Base-by-base conservation (phyloP, 2,113 vertebrate species). In the Arizona elegans region DNA sequence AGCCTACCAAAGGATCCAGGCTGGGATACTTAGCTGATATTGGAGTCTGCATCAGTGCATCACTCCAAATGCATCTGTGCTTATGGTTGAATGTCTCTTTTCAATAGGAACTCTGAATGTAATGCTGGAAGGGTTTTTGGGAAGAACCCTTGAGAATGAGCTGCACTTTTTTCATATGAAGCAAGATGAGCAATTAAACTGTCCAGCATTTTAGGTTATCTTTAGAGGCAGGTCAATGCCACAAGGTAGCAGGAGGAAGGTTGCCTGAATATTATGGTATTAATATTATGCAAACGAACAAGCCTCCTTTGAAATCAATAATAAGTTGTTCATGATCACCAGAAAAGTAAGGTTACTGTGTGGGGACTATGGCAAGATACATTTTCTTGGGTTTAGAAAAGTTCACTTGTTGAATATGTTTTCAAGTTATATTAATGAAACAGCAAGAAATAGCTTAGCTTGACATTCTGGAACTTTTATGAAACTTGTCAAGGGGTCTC, bases 261-360 rank as follows among this genome's bases (percentile, higher is more conserved):
- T 12, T 86, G 88, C 70, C 88, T 62, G 43, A 55, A 90, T 62
- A 90, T 90, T 86, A 93, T 93, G 88, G 88, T 55, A 62, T 86
- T 89, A 86, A 86, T 93, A 59, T 86, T 85, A 92, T 93, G 88
- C 53, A 93, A 93, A 86, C 62, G 38, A 90, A 90, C 75, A 93
- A 90, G 43, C 21, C 15, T 19, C n/a, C 90, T 75, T 91, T 58
- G 3, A 43, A 88, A 89, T 86, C 65, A 17, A 85, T 89, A 26
- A 15, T 62, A 56, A 56, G 88, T 59, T 58, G 86, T 21, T 17
- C 87, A 29, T 26, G 90, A 89, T 59, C 90, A 52, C 85, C 85
- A 38, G 43, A 85, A 91, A 81, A 59, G 26, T 54, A 93, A 93
- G 87, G 90, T 85, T 86, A 91, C 92, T 59, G 50, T 43, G 29